Conservation (phyloP, 1,140 invertebrate species). For the Drosophila teissieri region DNA sequence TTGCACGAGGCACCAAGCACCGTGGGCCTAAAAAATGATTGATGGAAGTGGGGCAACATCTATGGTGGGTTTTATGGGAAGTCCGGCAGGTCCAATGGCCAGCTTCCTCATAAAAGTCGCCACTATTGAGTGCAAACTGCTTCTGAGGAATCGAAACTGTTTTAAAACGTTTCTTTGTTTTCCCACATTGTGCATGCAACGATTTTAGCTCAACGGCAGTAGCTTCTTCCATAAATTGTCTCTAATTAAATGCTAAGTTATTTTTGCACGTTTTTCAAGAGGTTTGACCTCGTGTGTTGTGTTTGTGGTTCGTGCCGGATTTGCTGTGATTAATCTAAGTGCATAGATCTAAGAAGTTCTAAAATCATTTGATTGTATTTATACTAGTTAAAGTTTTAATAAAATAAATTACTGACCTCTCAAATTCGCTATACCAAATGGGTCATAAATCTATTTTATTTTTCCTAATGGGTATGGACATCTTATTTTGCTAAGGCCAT, state of each 20-base stretch:
- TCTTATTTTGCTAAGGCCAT: conserved; percentile 8
- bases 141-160: conserved; percentile 6
- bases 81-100: neutral
- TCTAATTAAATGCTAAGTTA: conserved; percentile 45
- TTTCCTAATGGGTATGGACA: neutral
- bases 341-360: conserved; percentile 20
- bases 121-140: neutral
- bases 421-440: neutral
- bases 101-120: conserved; percentile 18
- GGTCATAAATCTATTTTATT: neutral
- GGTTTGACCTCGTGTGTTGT: conserved; percentile 27
- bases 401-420: neutral
- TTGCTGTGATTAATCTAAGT: conserved; percentile 12
- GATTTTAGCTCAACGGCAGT: conserved; percentile 18
- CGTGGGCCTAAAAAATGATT: conserved; percentile 23
- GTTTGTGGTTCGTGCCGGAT: conserved; percentile 32
- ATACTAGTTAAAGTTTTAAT: too few species aligned
- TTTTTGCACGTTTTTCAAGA: conserved; percentile 40
- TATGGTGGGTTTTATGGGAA: neutral
- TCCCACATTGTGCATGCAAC: conserved; percentile 14
- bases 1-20: conserved; percentile 42
- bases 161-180: conserved; percentile 18
- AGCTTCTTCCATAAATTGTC: conserved; percentile 36
- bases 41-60: conserved; percentile 35
- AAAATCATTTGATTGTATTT: too few species aligned